Conservation (phyloP, 2,888 invertebrate species). For the Nomada hirtipes region DNA sequence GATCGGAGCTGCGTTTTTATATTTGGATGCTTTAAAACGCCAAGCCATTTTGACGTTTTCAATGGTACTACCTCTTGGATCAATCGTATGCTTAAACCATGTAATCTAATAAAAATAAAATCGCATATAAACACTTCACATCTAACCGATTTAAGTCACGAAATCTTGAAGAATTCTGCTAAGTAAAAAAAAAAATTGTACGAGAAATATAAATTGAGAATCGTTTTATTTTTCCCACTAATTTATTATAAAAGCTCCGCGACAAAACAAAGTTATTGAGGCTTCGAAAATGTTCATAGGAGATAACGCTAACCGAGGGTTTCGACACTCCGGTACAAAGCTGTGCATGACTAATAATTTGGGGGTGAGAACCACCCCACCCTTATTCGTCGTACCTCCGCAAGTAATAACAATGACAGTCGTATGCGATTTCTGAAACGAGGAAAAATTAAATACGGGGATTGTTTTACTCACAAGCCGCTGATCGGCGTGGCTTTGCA, state of each 20-base stretch:
- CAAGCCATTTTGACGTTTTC: conserved; percentile 89
- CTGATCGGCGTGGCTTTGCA: conserved; percentile 47
- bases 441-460: neutral
- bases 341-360: conserved; percentile 81
- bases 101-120: conserved; percentile 76
- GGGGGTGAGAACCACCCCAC: conserved; percentile 81
- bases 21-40: conserved; percentile 99
- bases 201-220: neutral
- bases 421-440: neutral
- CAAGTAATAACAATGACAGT: conserved; percentile 57
- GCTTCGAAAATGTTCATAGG: neutral
- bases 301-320: conserved; percentile 40
- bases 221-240: neutral
- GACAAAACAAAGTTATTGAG: neutral
- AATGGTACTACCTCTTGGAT: conserved; percentile 27
- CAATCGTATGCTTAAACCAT: conserved; percentile 73
- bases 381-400: conserved; percentile 65
- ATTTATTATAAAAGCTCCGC: neutral
- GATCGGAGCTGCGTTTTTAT: conserved; percentile 98
- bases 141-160: neutral
- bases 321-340: conserved; percentile 50
- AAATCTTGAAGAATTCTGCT: neutral
- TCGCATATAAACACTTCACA: neutral
- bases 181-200: neutral
- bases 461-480: conserved; percentile 60